Conservation (phyloP, 2,113 vertebrate species). For the Sapajus apella region DNA sequence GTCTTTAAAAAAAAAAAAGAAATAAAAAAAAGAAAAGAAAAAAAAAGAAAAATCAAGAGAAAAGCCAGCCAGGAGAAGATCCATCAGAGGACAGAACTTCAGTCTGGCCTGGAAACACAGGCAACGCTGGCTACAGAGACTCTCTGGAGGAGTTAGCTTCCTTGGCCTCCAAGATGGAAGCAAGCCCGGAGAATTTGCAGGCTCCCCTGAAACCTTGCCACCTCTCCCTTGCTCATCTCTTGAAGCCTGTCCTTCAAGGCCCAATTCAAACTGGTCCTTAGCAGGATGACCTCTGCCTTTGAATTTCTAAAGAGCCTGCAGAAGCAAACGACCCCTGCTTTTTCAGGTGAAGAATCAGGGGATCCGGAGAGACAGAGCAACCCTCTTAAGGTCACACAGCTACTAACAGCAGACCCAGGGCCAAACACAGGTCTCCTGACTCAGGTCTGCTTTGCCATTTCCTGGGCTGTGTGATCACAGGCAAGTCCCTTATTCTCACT, state of each 20-base stretch:
- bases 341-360: not conserved
- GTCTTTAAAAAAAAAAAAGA: too few species aligned
- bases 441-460: not conserved
- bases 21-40: too few species aligned
- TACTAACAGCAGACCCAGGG: not conserved
- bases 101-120: not conserved
- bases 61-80: not conserved
- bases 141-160: not conserved
- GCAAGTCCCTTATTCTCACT: not conserved
- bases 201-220: not conserved
- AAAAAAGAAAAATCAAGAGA: not conserved
- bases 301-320: not conserved
- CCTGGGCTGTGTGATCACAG: not conserved
- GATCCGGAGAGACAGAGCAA: not conserved
- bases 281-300: not conserved
- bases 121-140: not conserved
- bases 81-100: not conserved
- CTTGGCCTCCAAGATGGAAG: not conserved
- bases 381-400: not conserved
- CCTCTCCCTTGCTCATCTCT: not conserved
- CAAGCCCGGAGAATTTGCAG: not conserved
- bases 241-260: not conserved
- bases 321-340: not conserved
- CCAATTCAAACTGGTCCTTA: not conserved
- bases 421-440: not conserved